Evolutionary conservation across 1,140 invertebrate species (phyloP), one percentile per base, ranked within the genome.

Genomic region (Meloidogyne hapla): DNA sequence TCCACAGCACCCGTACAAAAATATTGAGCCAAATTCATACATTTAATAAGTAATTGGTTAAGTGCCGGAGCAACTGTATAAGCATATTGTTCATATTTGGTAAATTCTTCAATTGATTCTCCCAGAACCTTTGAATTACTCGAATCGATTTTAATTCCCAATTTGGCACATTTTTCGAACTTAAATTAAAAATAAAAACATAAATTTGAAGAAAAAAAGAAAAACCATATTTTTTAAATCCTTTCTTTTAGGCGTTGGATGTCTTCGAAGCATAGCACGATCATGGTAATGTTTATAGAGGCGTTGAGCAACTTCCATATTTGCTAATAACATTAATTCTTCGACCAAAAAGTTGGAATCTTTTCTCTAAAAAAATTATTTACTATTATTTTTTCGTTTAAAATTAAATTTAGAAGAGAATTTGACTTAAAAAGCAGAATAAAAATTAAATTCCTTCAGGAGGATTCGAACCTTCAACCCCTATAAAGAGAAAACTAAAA

Each of bases 21-120:
- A 89, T 99, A 99, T 0, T 97, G 91, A 0, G 97, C 97, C 88
- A 98, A 96, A 90, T 96, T 93, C 96, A 99, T 99, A 86, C 96
- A 99, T 4, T 72, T 79, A 56, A 83, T 75, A 23, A 81, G 23
- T 33, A 83, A 69, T 33, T 83, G 78, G 38, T 80, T 45, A 1
- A 81, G 28, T 15, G 65, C 65, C 95, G 91, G 0, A 95, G 98
- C 0, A 94, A 87, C 80, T 9, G 92, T 92, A 89, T 94, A 94
- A 13, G 91, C 90, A 12, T 90, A 88, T 78, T 92, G 91, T 0
- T 91, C 89, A 0, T 93, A 92, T 78, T 89, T 88, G 84, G 96
- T 92, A 42, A 79, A 81, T 45, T 74, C 26, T n/a, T 38, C 21
- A 3, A 98, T 88, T 0, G 93, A 95, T 75, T 91, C 90, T 0